Evolutionary conservation across 2,113 vertebrate genomes (phyloP).

Genomic region (Tympanuchus pallidicinctus): DNA sequence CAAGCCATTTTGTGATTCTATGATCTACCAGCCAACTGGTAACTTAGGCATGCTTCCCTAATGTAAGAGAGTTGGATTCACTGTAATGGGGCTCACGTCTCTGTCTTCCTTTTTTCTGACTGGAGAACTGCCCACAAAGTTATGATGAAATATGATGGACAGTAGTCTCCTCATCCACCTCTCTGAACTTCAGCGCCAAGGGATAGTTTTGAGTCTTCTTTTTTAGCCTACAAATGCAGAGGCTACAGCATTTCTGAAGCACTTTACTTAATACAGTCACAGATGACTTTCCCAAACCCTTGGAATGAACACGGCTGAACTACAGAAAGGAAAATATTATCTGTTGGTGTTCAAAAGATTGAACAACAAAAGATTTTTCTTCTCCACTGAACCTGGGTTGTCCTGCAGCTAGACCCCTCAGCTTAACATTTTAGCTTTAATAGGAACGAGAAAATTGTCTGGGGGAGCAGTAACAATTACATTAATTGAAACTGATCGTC

Average conservation of each 20-base stretch:
- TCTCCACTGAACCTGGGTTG: not conserved
- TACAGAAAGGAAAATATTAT: not conserved
- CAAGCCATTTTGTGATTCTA: too few species aligned
- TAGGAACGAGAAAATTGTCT: not conserved
- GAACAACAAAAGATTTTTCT: not conserved
- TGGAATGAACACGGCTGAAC: not conserved
- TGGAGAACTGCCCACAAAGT: not conserved
- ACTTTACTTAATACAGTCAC: not conserved
- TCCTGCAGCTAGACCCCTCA: not conserved
- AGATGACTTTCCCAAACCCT: not conserved
- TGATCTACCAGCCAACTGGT: too few species aligned
- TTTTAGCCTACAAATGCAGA: not conserved
- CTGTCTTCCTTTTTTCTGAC: not conserved
- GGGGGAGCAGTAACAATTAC: not conserved
- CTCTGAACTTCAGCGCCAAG: not conserved
- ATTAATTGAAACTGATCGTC: conserved; percentile 32
- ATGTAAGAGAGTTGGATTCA: not conserved
- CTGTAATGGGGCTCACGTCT: not conserved
- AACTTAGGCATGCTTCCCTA: not conserved
- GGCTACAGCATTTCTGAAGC: not conserved
- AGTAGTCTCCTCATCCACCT: not conserved
- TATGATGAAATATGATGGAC: not conserved
- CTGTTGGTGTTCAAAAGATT: not conserved
- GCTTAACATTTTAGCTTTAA: conserved; percentile 10
- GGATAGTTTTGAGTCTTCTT: not conserved